Percentiles rank a stretch among this genome's conserved stretches.
phyloP scores from a whole-genome alignment of 2,797 vertebrate genomes.

The Chelon labrosus region DNA sequence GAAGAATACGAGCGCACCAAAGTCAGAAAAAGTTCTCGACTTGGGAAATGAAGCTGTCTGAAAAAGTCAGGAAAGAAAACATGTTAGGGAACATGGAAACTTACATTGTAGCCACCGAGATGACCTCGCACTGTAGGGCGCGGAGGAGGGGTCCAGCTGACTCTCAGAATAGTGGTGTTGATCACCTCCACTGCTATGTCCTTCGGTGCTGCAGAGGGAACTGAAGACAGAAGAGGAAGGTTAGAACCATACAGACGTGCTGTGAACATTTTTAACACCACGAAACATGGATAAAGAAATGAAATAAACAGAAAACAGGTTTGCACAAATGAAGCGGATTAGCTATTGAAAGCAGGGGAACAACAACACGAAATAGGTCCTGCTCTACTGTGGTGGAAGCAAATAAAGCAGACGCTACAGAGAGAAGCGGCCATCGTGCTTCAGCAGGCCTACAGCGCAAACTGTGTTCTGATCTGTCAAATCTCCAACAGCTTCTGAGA shows the following conservation, averaged over 20 bases:
- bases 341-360: constrained; percentile 11
- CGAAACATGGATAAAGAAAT: not conserved
- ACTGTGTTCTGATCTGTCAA: constrained; percentile 65
- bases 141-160: constrained; percentile 90
- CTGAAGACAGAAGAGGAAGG: constrained; percentile 75
- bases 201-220: constrained; percentile 89
- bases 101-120: constrained; percentile 91
- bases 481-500: constrained; percentile 64
- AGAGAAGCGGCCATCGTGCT: constrained; percentile 32
- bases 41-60: not conserved
- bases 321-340: constrained; percentile 4
- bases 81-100: constrained; percentile 31
- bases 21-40: too few species aligned
- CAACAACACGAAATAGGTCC: constrained; percentile 34
- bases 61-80: not conserved
- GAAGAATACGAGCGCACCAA: too few species aligned
- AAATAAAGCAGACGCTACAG: constrained; percentile 37
- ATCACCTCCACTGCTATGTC: constrained; percentile 88
- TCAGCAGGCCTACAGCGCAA: constrained; percentile 42
- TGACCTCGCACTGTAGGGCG: constrained; percentile 90
- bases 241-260: constrained; percentile 33
- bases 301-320: not conserved
- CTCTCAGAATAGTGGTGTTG: constrained; percentile 89
- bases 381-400: constrained; percentile 35
- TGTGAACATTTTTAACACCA: constrained; percentile 4